phyloP scores from a whole-genome alignment of 2,888 invertebrate genomes.

The Trichogramma dendrolimi region DNA sequence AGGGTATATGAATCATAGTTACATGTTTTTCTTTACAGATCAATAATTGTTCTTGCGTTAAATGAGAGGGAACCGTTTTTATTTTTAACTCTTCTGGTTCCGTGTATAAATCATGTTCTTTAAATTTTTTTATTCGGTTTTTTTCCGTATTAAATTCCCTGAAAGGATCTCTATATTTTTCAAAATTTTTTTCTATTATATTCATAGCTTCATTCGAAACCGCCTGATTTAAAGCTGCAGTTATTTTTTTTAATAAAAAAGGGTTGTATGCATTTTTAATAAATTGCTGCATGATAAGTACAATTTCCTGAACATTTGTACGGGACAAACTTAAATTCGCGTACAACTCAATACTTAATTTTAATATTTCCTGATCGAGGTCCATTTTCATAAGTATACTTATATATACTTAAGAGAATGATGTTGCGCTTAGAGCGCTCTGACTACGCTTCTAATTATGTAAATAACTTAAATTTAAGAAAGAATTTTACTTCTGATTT shows the following conservation, averaged over 20 bases:
- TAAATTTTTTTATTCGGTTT: no score
- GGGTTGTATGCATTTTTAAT: constrained; percentile 13
- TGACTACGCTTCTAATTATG: no score
- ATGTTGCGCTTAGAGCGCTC: no score
- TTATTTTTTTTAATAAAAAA: constrained; percentile 6
- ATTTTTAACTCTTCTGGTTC: no score
- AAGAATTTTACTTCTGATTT: no score
- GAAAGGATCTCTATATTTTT: not conserved
- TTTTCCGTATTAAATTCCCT: constrained; percentile 5
- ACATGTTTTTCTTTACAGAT: not conserved
- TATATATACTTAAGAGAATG: no score
- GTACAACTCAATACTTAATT: constrained; percentile 11
- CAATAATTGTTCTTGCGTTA: no score
- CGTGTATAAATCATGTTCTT: no score
- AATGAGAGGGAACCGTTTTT: no score
- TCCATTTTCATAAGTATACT: constrained; percentile 9
- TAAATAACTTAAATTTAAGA: no score
- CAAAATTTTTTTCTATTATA: not conserved
- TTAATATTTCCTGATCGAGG: constrained; percentile 5
- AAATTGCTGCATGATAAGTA: constrained; percentile 1
- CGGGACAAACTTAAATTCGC: constrained; percentile 8
- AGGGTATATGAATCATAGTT: not conserved
- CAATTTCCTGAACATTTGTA: constrained; percentile 7
- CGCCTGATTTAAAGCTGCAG: not conserved
- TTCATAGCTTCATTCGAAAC: not conserved